Evolutionary conservation across 2,113 vertebrate species (phyloP).

Genomic region (Mirounga angustirostris): DNA sequence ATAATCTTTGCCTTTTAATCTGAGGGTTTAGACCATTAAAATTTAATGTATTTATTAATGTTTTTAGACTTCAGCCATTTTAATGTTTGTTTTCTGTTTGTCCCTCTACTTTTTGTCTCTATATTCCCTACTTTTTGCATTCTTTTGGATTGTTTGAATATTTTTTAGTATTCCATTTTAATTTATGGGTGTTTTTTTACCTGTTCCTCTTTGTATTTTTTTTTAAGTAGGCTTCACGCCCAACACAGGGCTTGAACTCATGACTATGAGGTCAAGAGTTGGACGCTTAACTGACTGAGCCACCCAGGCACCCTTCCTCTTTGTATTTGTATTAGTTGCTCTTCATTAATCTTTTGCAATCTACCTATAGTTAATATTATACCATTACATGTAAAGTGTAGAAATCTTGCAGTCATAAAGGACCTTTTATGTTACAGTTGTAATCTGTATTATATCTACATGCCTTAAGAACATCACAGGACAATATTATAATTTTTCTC

Average conservation of each 20-base stretch:
- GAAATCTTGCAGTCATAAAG: neutral
- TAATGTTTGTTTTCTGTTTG: neutral
- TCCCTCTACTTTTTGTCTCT: neutral
- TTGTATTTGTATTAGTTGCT: neutral
- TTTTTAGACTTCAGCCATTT: neutral
- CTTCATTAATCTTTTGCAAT: neutral
- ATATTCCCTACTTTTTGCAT: neutral
- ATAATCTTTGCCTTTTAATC: neutral
- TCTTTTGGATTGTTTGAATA: neutral
- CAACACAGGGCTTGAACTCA: neutral
- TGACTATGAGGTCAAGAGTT: neutral
- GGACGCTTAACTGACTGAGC: neutral
- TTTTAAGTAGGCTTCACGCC: neutral
- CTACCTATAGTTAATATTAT: neutral
- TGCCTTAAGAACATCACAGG: neutral
- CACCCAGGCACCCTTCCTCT: neutral
- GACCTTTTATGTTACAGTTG: neutral
- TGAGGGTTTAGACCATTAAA: neutral
- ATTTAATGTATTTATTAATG: neutral
- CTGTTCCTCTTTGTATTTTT: neutral
- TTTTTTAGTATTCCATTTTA: neutral
- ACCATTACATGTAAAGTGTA: neutral
- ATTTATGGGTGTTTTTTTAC: neutral
- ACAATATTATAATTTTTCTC: neutral
- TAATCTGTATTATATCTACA: neutral